Evolutionary conservation across 2,888 invertebrate species (phyloP), one percentile per base, ranked within the genome.

Genomic region (Chrysodeixis includens): DNA sequence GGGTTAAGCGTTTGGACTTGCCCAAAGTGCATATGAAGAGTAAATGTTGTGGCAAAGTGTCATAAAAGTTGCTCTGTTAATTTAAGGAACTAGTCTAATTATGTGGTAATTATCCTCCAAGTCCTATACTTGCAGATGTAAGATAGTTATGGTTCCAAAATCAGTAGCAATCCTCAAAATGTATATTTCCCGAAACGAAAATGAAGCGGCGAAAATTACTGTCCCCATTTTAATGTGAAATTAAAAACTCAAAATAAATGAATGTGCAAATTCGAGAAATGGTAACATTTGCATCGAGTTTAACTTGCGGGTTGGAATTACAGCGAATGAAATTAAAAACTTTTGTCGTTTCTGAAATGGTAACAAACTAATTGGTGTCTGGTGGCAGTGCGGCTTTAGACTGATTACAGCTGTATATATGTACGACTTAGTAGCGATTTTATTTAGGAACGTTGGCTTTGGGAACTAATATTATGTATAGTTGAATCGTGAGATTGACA

Each of bases 281-380:
- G 20, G 1, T 40, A 56, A 54, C 40, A 56, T 56, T 54, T 49
- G 20, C 53, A 56, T 5, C 20, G 8, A 49, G 22, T 51, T 51
- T 30, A 71, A 65, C 66, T 69, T 58, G 14, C 6, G 30, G 22
- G 35, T 32, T 44, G n/a, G 53, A 56, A 71, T 64, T 40, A 56
- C 51, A 22, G 20, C 16, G 30, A 49, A 9, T 66, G 40, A 56
- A 60, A 60, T 72, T 65, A 44, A 44, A 49, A 72, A 72, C 30
- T 72, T 70, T 66, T 3, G 20, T 60, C 16, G 60, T 70, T 72
- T 56, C 10, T 22, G 40, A 44, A 40, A 53, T 49, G 10, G 53
- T 65, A 66, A 60, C 59, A 46, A 46, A 52, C 22, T 53, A 60
- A 72, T 66, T 66, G 46, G 46, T 49, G 46, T 10, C 46, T 49